phyloP scores from a whole-genome alignment of 1,140 invertebrate species.

The Drosophila ogumai region DNA sequence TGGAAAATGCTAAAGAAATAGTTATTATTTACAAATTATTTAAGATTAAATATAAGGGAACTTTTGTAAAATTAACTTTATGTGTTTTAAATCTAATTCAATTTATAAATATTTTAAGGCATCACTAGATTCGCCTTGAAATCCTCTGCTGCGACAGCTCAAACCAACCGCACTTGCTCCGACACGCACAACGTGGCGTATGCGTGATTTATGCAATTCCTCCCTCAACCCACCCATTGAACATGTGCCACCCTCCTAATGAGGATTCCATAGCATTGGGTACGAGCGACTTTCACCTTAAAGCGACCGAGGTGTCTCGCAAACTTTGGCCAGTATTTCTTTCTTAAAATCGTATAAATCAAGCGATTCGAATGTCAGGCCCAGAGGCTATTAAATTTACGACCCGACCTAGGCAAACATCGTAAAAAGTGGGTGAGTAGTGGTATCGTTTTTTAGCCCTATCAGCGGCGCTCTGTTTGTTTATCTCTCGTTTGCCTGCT shows the following conservation, averaged over 20 bases:
- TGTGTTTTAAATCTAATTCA: too few species aligned
- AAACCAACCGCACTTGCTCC: constrained; percentile 3
- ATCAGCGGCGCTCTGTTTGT: constrained; percentile 48
- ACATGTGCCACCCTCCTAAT: constrained; percentile 42
- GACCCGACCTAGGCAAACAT: constrained; percentile 32
- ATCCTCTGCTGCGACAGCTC: not conserved
- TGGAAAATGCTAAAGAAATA: too few species aligned
- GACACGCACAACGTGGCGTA: constrained; percentile 56
- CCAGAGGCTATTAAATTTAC: constrained; percentile 71
- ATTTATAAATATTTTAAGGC: too few species aligned
- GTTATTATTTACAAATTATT: too few species aligned
- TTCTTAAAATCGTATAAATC: constrained; percentile 52
- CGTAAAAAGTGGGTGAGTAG: constrained; percentile 7
- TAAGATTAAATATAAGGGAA: not conserved
- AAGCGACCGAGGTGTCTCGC: constrained; percentile 11
- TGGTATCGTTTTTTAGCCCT: constrained; percentile 45
- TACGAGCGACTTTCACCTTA: constrained; percentile 9
- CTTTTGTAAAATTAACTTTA: not conserved
- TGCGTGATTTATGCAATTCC: constrained; percentile 61
- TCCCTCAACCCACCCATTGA: not conserved
- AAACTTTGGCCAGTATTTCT: constrained; percentile 38
- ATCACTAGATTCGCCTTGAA: constrained; percentile 1
- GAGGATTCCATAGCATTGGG: constrained; percentile 44
- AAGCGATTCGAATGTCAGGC: constrained; percentile 41
- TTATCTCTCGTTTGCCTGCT: constrained; percentile 33